These are phyloP conservation scores for Chelon auratus DNA, from an alignment of 2,797 vertebrate genomes.

Conservation along the genomic window DNA sequence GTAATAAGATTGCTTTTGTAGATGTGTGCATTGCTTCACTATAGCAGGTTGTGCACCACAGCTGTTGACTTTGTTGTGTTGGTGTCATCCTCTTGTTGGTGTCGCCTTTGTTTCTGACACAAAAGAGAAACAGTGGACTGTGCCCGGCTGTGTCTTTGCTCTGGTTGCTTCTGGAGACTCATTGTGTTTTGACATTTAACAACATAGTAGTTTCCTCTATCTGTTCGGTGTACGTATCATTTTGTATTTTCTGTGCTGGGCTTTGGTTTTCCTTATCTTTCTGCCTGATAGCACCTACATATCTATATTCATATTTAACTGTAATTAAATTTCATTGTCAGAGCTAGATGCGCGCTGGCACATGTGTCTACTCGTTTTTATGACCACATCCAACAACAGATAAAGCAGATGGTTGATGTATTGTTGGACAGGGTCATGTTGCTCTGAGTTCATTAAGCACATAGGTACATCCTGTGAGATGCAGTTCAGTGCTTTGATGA, in stretches of 20 bases:
- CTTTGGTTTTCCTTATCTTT: slow-evolving; percentile 1
- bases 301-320: not conserved
- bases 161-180: slow-evolving; percentile 40
- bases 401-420: no score
- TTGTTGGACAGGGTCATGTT: no score
- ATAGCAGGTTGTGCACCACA: not conserved
- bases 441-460: not conserved
- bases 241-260: not conserved
- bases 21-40: not conserved
- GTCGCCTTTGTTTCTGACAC: slow-evolving; percentile 52
- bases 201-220: not conserved
- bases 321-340: not conserved
- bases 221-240: not conserved
- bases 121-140: slow-evolving; percentile 42
- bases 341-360: no score
- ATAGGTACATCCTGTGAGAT: no score
- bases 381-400: not conserved
- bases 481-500: no score
- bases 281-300: not conserved
- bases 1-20: not conserved
- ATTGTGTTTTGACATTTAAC: slow-evolving; percentile 11
- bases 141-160: slow-evolving; percentile 39
- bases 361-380: no score
- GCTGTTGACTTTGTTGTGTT: slow-evolving; percentile 19
- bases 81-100: slow-evolving; percentile 32